Evolutionary conservation across 2,113 vertebrate genomes (phyloP), one percentile per base, ranked within the genome.

Genomic region (Salvelinus sp.): DNA sequence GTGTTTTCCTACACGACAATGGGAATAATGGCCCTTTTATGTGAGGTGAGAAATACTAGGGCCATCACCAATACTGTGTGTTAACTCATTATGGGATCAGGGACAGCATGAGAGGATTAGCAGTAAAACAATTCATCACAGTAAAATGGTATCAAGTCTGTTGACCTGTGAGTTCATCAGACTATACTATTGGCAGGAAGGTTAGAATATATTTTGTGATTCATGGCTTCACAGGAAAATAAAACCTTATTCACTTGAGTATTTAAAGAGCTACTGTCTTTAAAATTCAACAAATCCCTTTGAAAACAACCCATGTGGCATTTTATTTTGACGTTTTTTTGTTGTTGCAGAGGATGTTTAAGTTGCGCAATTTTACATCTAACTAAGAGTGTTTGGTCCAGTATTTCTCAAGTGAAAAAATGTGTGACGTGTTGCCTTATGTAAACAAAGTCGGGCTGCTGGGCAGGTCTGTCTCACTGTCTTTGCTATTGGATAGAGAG

Each of bases 1-100:
- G n/a, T 47, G 60, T 48, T 66, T 58, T 79, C 60, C n/a, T 69
- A 73, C 60, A 65, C 57, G 28, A 20, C 58, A 14, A 80, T 60
- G n/a, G 81, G 18, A 48, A 23, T 30, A 71, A 23, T 72, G 1
- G 27, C 58, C 44, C n/a, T 62, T 72, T 62, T 20, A 57, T 23
- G 50, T 27, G 12, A 16, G 18, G 22, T 25, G 22, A 67, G 50
- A 44, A 6, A n/a, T n/a, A 62, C 58, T 62, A 22, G 16, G 50
- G 5, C n/a, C 58, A 62, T 62, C 58, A 62, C 58, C 18, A 70
- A 47, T 62, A 62, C 20, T 2, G n/a, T 54, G 14, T 16, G 20
- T 14, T 5, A 54, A 18, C 50, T 14, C 50, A 54, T 54, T 14
- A 54, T 54, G 50, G 16, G 50, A 18, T 54, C 14, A 54, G 50